A percentile compares a stretch with the other conserved stretches of the same genome.
phyloP scores from a whole-genome alignment of 2,888 invertebrate genomes.

The Xestia rhomboidea region DNA sequence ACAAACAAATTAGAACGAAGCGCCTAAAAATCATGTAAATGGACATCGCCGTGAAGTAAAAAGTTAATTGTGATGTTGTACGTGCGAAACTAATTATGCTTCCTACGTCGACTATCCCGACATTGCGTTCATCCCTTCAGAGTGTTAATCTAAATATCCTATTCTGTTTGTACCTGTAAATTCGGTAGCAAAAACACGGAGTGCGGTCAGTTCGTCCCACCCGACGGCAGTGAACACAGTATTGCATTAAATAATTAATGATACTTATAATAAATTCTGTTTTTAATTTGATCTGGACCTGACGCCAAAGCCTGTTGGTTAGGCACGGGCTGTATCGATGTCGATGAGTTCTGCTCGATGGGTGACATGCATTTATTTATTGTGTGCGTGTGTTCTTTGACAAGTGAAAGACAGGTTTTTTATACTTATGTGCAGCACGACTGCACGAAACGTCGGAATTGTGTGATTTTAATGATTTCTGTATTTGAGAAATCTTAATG shows the following conservation, averaged over 20 bases:
- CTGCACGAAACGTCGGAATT: background rate
- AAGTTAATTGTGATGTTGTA: slow-evolving; percentile 70
- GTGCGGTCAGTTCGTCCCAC: slow-evolving; percentile 79
- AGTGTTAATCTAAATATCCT: slow-evolving; percentile 86
- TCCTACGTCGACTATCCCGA: slow-evolving; percentile 71
- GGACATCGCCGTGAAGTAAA: slow-evolving; percentile 37
- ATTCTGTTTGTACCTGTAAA: slow-evolving; percentile 85
- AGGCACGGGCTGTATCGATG: slow-evolving; percentile 39
- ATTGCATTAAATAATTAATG: slow-evolving; percentile 88
- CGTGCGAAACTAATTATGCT: slow-evolving; percentile 78
- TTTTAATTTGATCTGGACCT: slow-evolving; percentile 86
- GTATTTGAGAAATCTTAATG: background rate
- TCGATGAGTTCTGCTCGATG: slow-evolving; percentile 37
- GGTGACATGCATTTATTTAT: slow-evolving; percentile 23
- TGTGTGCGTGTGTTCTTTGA: slow-evolving; percentile 14
- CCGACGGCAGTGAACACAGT: slow-evolving; percentile 69
- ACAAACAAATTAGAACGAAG: slow-evolving; percentile 39
- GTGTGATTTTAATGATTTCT: slow-evolving; percentile 1
- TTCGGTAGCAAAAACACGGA: slow-evolving; percentile 82
- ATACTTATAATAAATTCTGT: slow-evolving; percentile 88
- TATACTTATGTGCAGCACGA: background rate
- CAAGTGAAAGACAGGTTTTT: slow-evolving; percentile 25
- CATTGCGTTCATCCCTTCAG: slow-evolving; percentile 72
- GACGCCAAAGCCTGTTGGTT: slow-evolving; percentile 71
- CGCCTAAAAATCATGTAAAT: slow-evolving; percentile 46